Evolutionary conservation across 2,113 vertebrate genomes (phyloP).

Genomic region (Entomyzon cyanotis): DNA sequence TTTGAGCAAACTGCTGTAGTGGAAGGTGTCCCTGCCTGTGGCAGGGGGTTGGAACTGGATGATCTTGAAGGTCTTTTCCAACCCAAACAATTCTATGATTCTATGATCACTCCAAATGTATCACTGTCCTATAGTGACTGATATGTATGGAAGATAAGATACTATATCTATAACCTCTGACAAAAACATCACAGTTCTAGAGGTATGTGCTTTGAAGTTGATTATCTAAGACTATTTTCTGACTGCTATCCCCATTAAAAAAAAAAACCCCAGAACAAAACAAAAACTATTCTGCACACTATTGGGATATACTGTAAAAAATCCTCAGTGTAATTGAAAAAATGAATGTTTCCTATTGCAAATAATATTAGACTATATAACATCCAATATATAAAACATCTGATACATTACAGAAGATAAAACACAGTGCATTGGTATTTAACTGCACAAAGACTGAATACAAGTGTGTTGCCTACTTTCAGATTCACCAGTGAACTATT

Average conservation of each 20-base stretch:
- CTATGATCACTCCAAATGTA: background rate
- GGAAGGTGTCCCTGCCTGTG: background rate
- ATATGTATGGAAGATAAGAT: background rate
- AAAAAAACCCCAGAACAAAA: background rate
- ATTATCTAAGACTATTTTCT: background rate
- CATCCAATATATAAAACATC: background rate
- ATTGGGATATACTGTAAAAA: background rate
- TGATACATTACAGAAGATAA: background rate
- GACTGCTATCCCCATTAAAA: background rate
- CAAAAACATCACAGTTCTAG: background rate
- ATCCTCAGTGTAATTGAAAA: background rate
- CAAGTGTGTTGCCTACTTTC: background rate
- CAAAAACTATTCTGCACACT: background rate
- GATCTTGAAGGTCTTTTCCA: background rate
- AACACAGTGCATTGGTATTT: background rate
- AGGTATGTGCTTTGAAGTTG: background rate
- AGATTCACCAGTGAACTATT: background rate
- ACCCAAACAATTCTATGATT: background rate
- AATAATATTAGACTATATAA: background rate
- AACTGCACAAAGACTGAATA: background rate
- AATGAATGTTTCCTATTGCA: background rate
- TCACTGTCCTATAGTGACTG: background rate
- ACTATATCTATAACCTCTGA: background rate
- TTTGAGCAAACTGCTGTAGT: background rate
- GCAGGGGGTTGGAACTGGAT: background rate